These are phyloP conservation scores for human (Homo sapiens) DNA, from an alignment of 2,113 vertebrate species.

Conservation along the genomic window GRCh38 chr13:60222501-60223000, in stretches of 20 bases:
- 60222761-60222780: neutral
- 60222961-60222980: neutral
- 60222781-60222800: neutral
- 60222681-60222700: neutral
- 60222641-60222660: neutral
- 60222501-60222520: neutral
- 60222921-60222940: neutral
- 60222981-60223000: slow-evolving; percentile 42
- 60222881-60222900: neutral
- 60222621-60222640: neutral
- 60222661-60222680: neutral
- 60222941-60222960: neutral
- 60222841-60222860: neutral
- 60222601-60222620: neutral
- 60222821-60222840: slow-evolving; percentile 11
- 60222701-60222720: neutral
- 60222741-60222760: neutral
- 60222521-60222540: neutral
- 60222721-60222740: neutral
- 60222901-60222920: slow-evolving; percentile 30
- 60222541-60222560: no score
- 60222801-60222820: neutral
- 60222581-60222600: no score
- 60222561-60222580: no score
- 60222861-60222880: neutral